Percentiles rank a stretch among this genome's conserved stretches.
These are phyloP conservation scores for Notocelia uddmanniana DNA, from an alignment of 2,888 invertebrate genomes.

Conservation along the genomic window DNA sequence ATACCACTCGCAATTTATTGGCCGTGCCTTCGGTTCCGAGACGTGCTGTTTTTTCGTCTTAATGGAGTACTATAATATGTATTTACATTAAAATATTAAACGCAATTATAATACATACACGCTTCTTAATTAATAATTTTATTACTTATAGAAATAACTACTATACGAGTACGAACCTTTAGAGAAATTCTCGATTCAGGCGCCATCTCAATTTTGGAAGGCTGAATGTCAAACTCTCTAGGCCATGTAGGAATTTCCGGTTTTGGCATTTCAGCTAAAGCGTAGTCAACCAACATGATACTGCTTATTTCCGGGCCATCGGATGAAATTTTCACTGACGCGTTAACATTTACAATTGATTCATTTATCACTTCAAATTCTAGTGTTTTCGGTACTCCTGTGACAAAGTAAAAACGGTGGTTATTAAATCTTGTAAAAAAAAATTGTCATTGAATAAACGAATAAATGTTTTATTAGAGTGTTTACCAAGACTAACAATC, in stretches of 20 bases:
- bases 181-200: constrained; percentile 76
- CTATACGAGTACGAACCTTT: constrained; percentile 64
- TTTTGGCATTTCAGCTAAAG: constrained; percentile 68
- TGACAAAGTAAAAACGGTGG: constrained; percentile 1
- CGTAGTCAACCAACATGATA: constrained; percentile 78
- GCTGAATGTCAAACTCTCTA: constrained; percentile 83
- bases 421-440: too few species aligned
- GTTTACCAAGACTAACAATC: constrained; percentile 84
- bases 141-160: neutral
- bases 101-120: too few species aligned
- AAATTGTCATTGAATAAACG: neutral
- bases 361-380: constrained; percentile 82
- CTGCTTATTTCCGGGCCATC: constrained; percentile 85
- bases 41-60: too few species aligned
- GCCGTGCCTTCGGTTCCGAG: neutral
- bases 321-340: constrained; percentile 75
- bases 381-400: constrained; percentile 80
- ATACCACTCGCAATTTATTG: neutral
- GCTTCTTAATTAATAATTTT: too few species aligned
- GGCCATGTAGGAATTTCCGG: constrained; percentile 78
- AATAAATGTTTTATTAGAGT: neutral
- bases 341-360: constrained; percentile 84
- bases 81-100: too few species aligned
- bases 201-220: constrained; percentile 75
- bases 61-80: too few species aligned